Conservation (phyloP, 2,113 vertebrate genomes). For the Falcunculus frontatus region DNA sequence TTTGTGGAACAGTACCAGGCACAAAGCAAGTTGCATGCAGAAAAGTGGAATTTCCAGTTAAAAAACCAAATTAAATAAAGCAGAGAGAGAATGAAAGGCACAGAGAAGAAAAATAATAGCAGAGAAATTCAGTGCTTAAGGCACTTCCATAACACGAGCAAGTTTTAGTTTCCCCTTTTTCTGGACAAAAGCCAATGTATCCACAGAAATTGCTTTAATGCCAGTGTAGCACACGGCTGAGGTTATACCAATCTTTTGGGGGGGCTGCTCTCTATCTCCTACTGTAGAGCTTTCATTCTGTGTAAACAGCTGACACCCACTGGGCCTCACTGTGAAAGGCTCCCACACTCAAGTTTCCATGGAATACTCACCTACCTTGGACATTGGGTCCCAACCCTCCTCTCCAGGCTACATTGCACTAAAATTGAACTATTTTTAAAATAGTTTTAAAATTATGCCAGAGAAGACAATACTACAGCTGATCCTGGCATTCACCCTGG, state of each 20-base stretch:
- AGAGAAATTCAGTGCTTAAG: background rate
- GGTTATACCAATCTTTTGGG: background rate
- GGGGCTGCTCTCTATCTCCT: background rate
- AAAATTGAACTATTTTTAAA: background rate
- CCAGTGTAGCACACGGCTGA: background rate
- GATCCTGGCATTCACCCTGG: background rate
- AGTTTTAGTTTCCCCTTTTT: background rate
- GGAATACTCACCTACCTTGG: background rate
- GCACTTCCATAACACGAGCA: background rate
- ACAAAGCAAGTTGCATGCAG: background rate
- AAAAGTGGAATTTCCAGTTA: background rate
- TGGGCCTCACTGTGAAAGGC: background rate
- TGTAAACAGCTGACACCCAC: background rate
- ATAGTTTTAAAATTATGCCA: background rate
- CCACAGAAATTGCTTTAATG: background rate
- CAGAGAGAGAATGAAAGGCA: background rate
- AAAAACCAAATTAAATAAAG: background rate
- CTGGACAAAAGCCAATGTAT: background rate
- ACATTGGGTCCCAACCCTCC: background rate
- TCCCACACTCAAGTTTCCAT: background rate
- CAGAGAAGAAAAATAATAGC: background rate
- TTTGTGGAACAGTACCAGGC: background rate
- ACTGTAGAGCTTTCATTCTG: background rate
- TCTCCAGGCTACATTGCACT: background rate
- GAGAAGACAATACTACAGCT: background rate